Evolutionary conservation across 1,140 invertebrate species (phyloP), one percentile per base, ranked within the genome.

Genomic region (Anadara kagoshimensis): DNA sequence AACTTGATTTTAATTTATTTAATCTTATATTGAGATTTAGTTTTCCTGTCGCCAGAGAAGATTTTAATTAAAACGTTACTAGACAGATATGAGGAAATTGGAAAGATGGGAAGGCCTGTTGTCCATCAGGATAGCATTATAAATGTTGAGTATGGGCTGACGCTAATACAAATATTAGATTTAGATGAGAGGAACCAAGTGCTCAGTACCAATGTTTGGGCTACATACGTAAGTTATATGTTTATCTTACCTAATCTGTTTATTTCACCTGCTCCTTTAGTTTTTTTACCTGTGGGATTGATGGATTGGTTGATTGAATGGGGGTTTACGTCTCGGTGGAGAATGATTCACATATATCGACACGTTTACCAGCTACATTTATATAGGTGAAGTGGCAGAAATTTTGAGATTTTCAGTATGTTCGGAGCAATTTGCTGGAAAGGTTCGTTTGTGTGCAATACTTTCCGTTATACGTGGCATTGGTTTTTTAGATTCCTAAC

Each of bases 121-220:
- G 76, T 78, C 62, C 78, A 86, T 57, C 84, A 85, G 59, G 84
- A 85, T 44, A 83, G 89, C 47, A 86, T 80, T 24, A 79, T 90
- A 26, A 75, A 65, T 20, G 86, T 90, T 18, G 63, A 78, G 56
- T 89, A 87, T 69, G 88, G 88, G 5, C 70, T 90, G 4, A 85
- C 83, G 36, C 79, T 90, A 11, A 89, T 90, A 66, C 89, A 90
- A 75, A 89, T 90, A 61, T 80, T 90, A 11, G 87, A 90, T 75
- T 80, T 90, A 36, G 88, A 88, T 56, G 87, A 88, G 64, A 77
- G 83, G n/a, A 89, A 89, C 67, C 88, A 89, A 75, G 85, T 89
- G 16, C 80, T 89, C 1, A 86, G 82, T 20, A 89, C 86, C 14
- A 89, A 89, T 73, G 84, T 85, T 18, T 89, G 88, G 88, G 83